phyloP scores from a whole-genome alignment of 1,140 invertebrate species.

The Conus betulinus region DNA sequence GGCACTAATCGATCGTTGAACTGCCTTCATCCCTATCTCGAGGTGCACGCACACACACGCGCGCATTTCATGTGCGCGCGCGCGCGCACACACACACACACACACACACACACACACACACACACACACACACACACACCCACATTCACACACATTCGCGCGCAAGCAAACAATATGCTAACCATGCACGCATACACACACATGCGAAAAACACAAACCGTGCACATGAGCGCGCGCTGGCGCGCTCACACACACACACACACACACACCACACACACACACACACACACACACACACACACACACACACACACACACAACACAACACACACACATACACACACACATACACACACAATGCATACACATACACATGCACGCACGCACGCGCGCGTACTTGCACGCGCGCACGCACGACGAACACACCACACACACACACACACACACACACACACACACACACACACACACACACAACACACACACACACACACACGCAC shows the following conservation, averaged over 20 bases:
- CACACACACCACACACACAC: background rate
- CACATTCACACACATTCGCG: background rate
- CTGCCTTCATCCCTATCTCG: too few species aligned
- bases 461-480: background rate
- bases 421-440: background rate
- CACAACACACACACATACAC: background rate
- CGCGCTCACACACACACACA: background rate
- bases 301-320: conserved; percentile 17
- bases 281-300: background rate
- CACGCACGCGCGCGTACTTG: too few species aligned
- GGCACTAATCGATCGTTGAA: too few species aligned
- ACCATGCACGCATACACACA: background rate
- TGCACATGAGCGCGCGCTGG: too few species aligned
- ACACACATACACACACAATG: background rate
- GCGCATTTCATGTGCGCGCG: too few species aligned
- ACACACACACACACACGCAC: background rate
- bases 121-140: background rate
- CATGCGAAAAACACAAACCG: background rate
- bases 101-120: conserved; percentile 16
- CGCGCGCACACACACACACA: background rate
- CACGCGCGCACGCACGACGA: too few species aligned
- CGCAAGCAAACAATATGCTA: too few species aligned
- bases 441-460: background rate
- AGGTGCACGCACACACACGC: too few species aligned
- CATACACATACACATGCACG: background rate